Percentiles rank a stretch among this genome's conserved stretches.
phyloP scores from a whole-genome alignment of 1,140 invertebrate species.

The Globodera rostochiensis region DNA sequence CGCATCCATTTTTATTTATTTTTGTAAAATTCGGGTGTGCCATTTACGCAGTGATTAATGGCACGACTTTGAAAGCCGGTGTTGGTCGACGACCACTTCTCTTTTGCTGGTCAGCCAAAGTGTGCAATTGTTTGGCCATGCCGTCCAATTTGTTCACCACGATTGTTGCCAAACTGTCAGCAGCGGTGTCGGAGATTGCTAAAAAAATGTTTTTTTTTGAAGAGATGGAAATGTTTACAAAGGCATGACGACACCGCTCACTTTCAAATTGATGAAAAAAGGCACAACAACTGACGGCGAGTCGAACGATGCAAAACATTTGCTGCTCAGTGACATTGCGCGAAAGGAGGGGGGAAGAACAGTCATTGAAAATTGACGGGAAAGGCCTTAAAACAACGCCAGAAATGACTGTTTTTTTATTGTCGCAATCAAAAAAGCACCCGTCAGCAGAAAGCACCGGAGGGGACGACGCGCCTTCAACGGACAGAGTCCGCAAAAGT shows the following conservation, averaged over 20 bases:
- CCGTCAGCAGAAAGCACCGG: neutral
- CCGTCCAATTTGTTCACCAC: neutral
- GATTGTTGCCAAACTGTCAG: neutral
- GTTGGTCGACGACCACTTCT: neutral
- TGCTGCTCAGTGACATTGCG: neutral
- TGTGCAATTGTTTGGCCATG: constrained; percentile 18
- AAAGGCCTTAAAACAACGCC: neutral
- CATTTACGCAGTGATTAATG: too few species aligned
- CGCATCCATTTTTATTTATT: too few species aligned
- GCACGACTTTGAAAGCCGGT: neutral
- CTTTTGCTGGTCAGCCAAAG: constrained; percentile 4
- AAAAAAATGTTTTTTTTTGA: neutral
- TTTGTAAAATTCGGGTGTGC: too few species aligned
- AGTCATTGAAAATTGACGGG: constrained; percentile 16
- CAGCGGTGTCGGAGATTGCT: constrained; percentile 9
- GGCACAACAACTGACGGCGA: constrained; percentile 18
- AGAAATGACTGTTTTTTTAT: too few species aligned
- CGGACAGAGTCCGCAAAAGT: neutral
- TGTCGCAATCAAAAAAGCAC: neutral
- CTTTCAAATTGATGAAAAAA: constrained; percentile 18
- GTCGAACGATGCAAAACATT: constrained; percentile 4
- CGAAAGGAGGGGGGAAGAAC: neutral
- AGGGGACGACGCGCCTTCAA: neutral
- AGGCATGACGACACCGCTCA: neutral
- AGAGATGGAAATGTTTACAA: neutral